A percentile compares a stretch with the other conserved stretches of the same genome.
These are phyloP conservation scores for Piaya cayana DNA, from an alignment of 2,113 vertebrate species.

Conservation along the genomic window DNA sequence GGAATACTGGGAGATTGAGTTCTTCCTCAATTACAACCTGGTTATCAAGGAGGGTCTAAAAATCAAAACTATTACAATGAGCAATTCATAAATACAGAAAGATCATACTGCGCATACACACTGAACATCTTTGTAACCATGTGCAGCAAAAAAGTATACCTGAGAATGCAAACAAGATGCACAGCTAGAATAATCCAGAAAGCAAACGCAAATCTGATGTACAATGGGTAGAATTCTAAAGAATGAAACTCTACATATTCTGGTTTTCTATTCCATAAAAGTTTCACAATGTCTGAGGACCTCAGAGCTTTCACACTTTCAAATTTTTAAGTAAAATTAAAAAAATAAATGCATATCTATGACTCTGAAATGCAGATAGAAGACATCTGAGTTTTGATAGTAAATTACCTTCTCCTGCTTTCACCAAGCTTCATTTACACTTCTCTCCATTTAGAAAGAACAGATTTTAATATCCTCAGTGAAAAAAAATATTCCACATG, in stretches of 20 bases:
- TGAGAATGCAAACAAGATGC: neutral
- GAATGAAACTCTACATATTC: neutral
- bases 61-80: no score
- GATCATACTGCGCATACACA: neutral
- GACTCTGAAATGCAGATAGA: neutral
- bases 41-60: no score
- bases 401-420: neutral
- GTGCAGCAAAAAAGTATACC: neutral
- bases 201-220: neutral
- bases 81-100: neutral
- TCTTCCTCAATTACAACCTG: no score
- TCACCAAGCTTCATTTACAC: neutral
- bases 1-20: no score
- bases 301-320: neutral
- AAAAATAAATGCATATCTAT: neutral
- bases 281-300: neutral
- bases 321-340: neutral
- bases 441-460: neutral
- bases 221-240: neutral
- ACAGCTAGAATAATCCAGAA: neutral
- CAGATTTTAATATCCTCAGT: neutral
- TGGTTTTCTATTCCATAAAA: neutral
- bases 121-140: neutral
- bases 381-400: neutral
- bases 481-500: neutral